phyloP scores from a whole-genome alignment of 2,113 vertebrate species.

The Odontophorus gujanensis region DNA sequence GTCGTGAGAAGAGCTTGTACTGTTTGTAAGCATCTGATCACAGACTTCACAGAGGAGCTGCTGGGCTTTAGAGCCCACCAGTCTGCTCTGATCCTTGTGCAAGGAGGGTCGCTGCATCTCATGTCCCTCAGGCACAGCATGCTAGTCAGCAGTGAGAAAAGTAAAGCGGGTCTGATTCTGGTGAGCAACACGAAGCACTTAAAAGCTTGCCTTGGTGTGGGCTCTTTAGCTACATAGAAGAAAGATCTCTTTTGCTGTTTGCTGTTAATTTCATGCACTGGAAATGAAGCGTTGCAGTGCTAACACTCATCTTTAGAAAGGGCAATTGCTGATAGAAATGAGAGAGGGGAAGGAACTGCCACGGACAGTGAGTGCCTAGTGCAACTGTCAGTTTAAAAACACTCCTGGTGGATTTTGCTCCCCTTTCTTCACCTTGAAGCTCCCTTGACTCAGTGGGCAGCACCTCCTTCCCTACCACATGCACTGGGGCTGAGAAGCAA shows the following conservation, averaged over 20 bases:
- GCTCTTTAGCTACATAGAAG: not conserved
- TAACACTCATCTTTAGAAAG: not conserved
- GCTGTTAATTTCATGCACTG: not conserved
- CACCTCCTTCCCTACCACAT: not conserved
- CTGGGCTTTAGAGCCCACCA: not conserved
- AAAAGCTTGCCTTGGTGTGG: not conserved
- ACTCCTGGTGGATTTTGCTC: not conserved
- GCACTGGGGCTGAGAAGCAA: not conserved
- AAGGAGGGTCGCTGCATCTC: not conserved
- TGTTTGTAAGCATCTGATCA: not conserved
- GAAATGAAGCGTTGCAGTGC: not conserved
- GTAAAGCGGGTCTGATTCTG: not conserved
- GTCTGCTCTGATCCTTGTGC: not conserved
- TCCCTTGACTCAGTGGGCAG: fast-evolving
- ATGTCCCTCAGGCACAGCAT: not conserved
- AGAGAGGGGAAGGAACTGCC: not conserved
- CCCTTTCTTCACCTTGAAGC: not conserved
- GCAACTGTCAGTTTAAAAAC: not conserved
- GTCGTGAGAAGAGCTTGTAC: not conserved
- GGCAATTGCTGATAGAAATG: not conserved
- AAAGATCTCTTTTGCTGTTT: not conserved
- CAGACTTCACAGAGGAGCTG: not conserved
- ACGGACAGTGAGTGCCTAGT: not conserved
- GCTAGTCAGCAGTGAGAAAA: not conserved
- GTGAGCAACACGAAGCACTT: not conserved